Base-by-base conservation (phyloP, 2,113 vertebrate species). In the Syngnathoides biaculeatus region DNA sequence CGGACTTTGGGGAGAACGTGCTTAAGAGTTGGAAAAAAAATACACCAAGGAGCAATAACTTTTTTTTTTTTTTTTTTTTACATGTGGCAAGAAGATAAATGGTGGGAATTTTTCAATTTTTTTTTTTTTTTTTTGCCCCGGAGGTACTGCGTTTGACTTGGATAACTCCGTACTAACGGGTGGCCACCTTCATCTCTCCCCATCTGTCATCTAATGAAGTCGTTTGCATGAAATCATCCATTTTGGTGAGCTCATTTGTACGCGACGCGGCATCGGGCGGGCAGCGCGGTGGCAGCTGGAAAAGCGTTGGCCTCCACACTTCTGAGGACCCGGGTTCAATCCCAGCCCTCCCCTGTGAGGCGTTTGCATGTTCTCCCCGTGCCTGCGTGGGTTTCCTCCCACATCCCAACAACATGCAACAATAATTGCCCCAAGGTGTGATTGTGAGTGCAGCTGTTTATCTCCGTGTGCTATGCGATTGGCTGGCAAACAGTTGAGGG, bases 11-110 rank as follows among this genome's bases (percentile, higher is more conserved):
- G 55, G 52, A 22, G 0, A 6, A 57, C 6, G 26, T 57, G 55
- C 55, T 42, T 22, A 24, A 13, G 20, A 43, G 39, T 43, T 1
- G 22, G 24, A 62, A 40, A 40, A 62, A 62, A 62, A 62, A 62
- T 62, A 62, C 43, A 62, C 40, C 60, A 7, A 62, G n/a, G 22
- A 45, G 26, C 60, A 43, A 62, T 20, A 43, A 62, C 6, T 30
- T 11, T 20, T 8, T 42, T 22, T 56, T 27, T 12, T 59, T 35
- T 2, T 24, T 56, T 15, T 55, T n/a, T 39, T 10, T 50, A 35
- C 3, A 35, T 62, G 39, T 26, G 60, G 17, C 60, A 43, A 43
- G n/a, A 43, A 43, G 60, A 62, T 62, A 26, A 45, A 62, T 26
- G 40, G 39, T 43, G 60, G 17, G 26, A 5, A 47, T 12, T 47